Evolutionary conservation across 2,797 vertebrate genomes (phyloP), one percentile per base, ranked within the genome.

Genomic region (Pantherophis vulpinus): DNA sequence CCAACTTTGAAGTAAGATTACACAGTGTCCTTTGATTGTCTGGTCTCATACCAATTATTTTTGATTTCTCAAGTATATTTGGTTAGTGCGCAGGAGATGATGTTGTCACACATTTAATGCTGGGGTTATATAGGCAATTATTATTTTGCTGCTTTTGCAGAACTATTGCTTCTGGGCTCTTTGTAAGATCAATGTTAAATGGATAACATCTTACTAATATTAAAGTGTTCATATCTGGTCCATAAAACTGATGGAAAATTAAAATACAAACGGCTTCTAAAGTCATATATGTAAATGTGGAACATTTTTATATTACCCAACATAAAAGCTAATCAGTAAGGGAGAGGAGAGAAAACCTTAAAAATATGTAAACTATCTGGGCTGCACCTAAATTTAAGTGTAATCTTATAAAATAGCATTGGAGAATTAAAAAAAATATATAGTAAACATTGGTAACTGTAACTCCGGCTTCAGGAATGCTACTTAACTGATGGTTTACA

Each of bases 41-140:
- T 88, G 88, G 20, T 94, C 92, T 94, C 88, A 91, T 90, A 87
- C 47, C 5, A 90, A 91, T 79, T 93, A 58, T 95, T 96, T 96
- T 95, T 63, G 2, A 2, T 88, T 90, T 94, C 87, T 94, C 23
- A 2, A 79, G 92, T 29, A 91, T 95, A 60, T 95, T 97, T 96
- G 32, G n/a, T 29, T 59, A 59, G 37, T 86, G 91, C 83, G 90
- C 59, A 93, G 74, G 93, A 94, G 94, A 94, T 94, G 95, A 95
- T 96, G 91, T 91, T 94, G 94, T 0, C 0, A 88, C 89, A 87
- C 55, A 91, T 96, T 96, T 95, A 92, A 92, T 83, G 92, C 91
- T 27, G 92, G 95, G 74, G 92, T 29, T 51, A 59, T 59, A 32
- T 58, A 88, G 55, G 16, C 91, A 86, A 5, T 63, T 91, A 86